Evolutionary conservation across 2,113 vertebrate species (phyloP).

Genomic region (Pterocles burchelli): DNA sequence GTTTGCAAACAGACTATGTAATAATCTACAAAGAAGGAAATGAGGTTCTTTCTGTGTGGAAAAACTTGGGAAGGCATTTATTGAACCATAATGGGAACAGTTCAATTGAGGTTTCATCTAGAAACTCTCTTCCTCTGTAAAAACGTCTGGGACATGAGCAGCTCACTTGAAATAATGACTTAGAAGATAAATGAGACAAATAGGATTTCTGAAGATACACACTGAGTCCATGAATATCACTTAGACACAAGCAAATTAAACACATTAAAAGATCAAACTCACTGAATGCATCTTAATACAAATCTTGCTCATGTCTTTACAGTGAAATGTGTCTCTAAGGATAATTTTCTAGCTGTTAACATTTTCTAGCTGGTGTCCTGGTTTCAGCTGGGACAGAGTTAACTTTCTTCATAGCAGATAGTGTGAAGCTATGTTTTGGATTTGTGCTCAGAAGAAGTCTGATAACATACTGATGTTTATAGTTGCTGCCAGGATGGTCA

Average conservation of each 20-base stretch:
- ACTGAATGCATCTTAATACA: not conserved
- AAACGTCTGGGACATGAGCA: not conserved
- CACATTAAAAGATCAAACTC: not conserved
- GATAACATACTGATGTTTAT: too few relatives aligned
- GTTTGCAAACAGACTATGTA: not conserved
- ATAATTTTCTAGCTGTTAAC: not conserved
- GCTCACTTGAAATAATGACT: not conserved
- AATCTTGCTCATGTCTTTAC: rapidly evolving
- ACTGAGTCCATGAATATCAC: not conserved
- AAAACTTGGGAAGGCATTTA: not conserved
- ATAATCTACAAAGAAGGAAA: not conserved
- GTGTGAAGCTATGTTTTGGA: too few relatives aligned
- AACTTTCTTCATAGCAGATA: too few relatives aligned
- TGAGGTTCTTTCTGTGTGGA: not conserved
- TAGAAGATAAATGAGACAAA: not conserved
- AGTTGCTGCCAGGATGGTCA: too few relatives aligned
- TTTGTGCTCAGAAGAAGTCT: too few relatives aligned
- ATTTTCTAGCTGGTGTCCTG: not conserved
- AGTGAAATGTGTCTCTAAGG: not conserved
- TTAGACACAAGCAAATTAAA: not conserved
- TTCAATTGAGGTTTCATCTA: not conserved
- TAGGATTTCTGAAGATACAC: not conserved
- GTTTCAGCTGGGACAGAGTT: too few relatives aligned
- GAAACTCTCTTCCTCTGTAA: not conserved
- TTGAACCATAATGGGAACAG: not conserved